phyloP scores from a whole-genome alignment of 92 coral and sea anemone species.

The Bergia puertoricense region DNA sequence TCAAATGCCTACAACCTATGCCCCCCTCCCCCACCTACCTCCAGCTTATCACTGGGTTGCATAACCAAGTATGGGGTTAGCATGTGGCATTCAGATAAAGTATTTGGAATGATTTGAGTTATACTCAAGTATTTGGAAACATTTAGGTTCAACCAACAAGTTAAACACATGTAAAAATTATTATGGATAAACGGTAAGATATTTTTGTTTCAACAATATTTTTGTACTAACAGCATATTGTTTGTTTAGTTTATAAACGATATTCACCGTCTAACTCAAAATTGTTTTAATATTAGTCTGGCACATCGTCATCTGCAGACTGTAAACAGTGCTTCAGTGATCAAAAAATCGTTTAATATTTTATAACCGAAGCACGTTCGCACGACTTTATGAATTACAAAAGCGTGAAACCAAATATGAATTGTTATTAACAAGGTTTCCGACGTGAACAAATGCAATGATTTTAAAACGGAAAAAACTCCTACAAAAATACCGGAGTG shows the following conservation, averaged over 20 bases:
- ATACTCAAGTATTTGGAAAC: too few species aligned
- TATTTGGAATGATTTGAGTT: too few species aligned
- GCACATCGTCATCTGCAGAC: background rate
- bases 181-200: background rate
- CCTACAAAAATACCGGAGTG: background rate
- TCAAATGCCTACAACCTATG: too few species aligned
- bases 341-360: background rate
- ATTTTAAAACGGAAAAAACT: background rate
- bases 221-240: background rate
- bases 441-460: background rate
- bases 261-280: too few species aligned
- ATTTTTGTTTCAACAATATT: background rate
- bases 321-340: background rate
- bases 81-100: too few species aligned
- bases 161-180: too few species aligned
- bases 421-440: background rate
- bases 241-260: too few species aligned
- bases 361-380: background rate
- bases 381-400: background rate
- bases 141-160: background rate
- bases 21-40: too few species aligned
- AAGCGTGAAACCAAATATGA: background rate
- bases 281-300: too few species aligned
- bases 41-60: too few species aligned
- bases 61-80: too few species aligned